phyloP scores from a whole-genome alignment of 2,113 vertebrate genomes.

The cat (Felis catus) region DNA sequence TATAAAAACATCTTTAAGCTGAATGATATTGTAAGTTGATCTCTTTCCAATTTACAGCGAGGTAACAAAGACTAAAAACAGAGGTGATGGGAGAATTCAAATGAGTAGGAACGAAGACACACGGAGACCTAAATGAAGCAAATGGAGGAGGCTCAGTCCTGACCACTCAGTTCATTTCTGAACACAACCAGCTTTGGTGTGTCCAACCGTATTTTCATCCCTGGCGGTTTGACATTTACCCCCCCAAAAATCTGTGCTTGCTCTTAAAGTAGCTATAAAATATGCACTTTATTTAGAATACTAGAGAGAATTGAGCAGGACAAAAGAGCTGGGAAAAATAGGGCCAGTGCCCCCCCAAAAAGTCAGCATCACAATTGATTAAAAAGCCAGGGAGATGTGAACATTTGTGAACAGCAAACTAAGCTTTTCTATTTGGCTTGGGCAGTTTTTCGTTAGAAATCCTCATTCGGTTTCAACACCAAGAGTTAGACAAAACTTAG shows the following conservation, averaged over 20 bases:
- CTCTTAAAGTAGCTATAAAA: neutral
- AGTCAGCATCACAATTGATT: neutral
- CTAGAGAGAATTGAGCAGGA: neutral
- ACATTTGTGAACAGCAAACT: neutral
- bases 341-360: neutral
- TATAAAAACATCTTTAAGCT: neutral
- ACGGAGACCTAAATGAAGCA: neutral
- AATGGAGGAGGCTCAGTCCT: neutral
- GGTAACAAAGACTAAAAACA: neutral
- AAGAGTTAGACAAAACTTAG: neutral
- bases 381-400: neutral
- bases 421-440: neutral
- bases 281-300: neutral
- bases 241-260: neutral
- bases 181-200: neutral
- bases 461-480: neutral
- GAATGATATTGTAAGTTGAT: neutral
- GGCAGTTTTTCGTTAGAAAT: neutral
- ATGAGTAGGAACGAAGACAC: neutral
- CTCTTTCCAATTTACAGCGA: neutral
- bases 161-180: neutral
- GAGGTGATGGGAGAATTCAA: neutral
- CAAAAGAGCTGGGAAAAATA: neutral
- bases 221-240: neutral
- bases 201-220: neutral